Conservation (phyloP, 2,113 vertebrate genomes). For the Labeo catla region DNA sequence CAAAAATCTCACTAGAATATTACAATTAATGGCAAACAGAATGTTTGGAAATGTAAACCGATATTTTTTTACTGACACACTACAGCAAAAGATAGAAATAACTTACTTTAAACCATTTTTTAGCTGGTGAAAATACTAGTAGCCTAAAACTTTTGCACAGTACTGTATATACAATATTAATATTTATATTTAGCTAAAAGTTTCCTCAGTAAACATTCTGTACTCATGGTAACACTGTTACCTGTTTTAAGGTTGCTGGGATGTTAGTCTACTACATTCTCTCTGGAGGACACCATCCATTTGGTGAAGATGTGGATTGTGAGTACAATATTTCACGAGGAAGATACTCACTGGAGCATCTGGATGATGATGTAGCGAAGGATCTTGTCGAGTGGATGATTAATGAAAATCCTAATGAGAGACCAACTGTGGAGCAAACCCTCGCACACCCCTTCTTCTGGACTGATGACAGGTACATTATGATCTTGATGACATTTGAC, state of each 20-base stretch:
- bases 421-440: conserved; percentile 64
- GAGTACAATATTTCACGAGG: conserved; percentile 58
- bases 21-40: too few relatives aligned
- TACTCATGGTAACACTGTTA: not conserved
- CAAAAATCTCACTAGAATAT: too few relatives aligned
- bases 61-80: too few relatives aligned
- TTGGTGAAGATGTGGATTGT: conserved; percentile 34
- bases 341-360: conserved; percentile 63
- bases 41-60: too few relatives aligned
- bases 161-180: too few relatives aligned
- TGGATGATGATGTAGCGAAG: conserved; percentile 64
- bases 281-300: conserved; percentile 71
- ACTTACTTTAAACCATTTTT: too few relatives aligned
- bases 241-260: conserved; percentile 66
- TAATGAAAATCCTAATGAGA: conserved; percentile 50
- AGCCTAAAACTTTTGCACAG: too few relatives aligned
- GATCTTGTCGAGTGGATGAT: conserved; percentile 72
- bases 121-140: too few relatives aligned
- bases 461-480: conserved; percentile 40
- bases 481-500: not conserved
- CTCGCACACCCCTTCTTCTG: conserved; percentile 73
- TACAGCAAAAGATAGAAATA: too few relatives aligned
- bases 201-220: not conserved
- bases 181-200: not conserved
- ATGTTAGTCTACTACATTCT: conserved; percentile 73